These are phyloP conservation scores for Agriopis aurantiaria DNA, from an alignment of 2,888 invertebrate genomes.

Conservation along the genomic window DNA sequence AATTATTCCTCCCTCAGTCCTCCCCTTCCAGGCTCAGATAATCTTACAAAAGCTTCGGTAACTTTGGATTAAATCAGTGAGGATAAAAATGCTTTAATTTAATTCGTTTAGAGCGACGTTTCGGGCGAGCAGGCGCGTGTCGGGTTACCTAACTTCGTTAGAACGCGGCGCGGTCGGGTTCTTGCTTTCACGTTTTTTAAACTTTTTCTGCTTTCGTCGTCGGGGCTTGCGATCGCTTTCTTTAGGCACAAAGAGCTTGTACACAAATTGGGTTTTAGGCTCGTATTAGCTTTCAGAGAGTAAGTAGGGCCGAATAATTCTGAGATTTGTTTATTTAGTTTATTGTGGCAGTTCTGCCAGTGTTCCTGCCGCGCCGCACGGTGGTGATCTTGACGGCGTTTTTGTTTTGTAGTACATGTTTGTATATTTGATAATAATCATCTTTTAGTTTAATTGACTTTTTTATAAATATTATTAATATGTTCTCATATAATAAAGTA, in stretches of 20 bases:
- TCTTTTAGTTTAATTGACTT: too few relatives aligned
- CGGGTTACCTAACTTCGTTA: conserved; percentile 32
- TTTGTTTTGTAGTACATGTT: too few relatives aligned
- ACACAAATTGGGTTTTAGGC: conserved; percentile 19
- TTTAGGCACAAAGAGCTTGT: conserved; percentile 24
- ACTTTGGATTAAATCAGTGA: conserved; percentile 41
- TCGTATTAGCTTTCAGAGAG: conserved; percentile 11
- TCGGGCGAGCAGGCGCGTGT: conserved; percentile 15
- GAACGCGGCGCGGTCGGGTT: conserved; percentile 3
- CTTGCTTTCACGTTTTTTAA: conserved; percentile 16
- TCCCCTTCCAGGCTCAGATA: conserved; percentile 21
- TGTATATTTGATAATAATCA: too few relatives aligned
- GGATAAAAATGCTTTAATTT: conserved; percentile 41
- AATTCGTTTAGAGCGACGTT: conserved; percentile 31
- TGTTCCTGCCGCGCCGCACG: too few relatives aligned
- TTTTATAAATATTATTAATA: too few relatives aligned
- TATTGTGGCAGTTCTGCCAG: too few relatives aligned
- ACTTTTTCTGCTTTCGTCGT: conserved; percentile 12
- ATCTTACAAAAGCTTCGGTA: conserved; percentile 41
- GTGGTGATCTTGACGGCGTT: too few relatives aligned
- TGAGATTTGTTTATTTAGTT: neutral
- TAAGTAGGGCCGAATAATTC: neutral
- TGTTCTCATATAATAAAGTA: too few relatives aligned
- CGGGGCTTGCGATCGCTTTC: conserved; percentile 20
- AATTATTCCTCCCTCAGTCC: conserved; percentile 21